Conservation (phyloP, 53 echinoderm and acorn worm genomes). For the Antedon mediterranea region DNA sequence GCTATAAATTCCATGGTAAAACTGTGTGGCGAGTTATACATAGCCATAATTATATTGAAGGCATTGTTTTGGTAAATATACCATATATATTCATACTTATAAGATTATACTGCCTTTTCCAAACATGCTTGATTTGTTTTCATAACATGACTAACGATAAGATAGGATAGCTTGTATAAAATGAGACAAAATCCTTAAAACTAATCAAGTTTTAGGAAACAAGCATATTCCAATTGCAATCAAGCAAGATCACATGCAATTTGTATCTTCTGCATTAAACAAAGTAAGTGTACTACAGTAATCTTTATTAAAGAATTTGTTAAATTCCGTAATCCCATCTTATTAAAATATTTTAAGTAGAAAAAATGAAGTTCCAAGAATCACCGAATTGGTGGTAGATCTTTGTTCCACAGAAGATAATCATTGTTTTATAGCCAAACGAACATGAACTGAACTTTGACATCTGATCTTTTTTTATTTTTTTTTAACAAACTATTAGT, state of each 20-base stretch:
- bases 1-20: no score
- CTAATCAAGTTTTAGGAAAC: neutral
- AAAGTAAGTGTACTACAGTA: neutral
- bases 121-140: neutral
- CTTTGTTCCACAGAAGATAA: neutral
- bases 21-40: no score
- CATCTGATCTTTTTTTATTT: no score
- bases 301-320: no score
- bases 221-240: neutral
- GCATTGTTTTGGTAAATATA: no score
- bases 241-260: neutral
- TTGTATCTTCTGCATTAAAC: neutral
- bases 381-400: neutral
- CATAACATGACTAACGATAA: neutral
- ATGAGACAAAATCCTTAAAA: neutral
- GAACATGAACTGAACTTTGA: neutral
- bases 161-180: neutral
- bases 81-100: neutral
- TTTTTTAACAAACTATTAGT: no score
- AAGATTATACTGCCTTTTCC: neutral
- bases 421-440: neutral
- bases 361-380: neutral
- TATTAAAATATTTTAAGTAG: neutral
- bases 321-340: no score
- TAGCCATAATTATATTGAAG: no score